Conservation (phyloP, 2,113 vertebrate species). For the Lipophrys pholis region DNA sequence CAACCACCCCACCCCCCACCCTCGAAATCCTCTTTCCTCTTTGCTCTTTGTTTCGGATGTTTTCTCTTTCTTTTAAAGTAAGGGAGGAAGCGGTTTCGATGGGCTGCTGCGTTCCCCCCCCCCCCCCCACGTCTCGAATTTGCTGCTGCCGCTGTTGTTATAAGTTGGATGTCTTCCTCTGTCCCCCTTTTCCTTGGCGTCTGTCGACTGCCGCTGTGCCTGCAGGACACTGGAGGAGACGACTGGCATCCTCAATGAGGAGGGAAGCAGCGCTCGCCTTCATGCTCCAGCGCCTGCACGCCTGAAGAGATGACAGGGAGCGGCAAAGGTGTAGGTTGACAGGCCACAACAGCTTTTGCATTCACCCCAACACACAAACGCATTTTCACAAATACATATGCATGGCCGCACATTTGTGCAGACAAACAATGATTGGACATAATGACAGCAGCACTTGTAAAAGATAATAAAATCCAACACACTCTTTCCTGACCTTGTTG, state of each 20-base stretch:
- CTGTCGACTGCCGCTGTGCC: constrained; percentile 63
- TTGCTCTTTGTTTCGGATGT: constrained; percentile 22
- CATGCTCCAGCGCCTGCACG: constrained; percentile 68
- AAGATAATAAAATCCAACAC: constrained; percentile 14
- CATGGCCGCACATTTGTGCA: constrained; percentile 14
- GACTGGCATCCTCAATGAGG: constrained; percentile 72
- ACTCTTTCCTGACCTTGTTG: background rate
- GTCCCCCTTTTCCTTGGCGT: constrained; percentile 46
- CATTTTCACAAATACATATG: constrained; percentile 50
- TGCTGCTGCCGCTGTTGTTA: constrained; percentile 55
- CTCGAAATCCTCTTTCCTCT: background rate
- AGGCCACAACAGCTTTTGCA: constrained; percentile 54
- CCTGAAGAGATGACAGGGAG: constrained; percentile 73
- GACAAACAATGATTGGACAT: constrained; percentile 9
- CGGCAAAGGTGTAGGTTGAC: constrained; percentile 74
- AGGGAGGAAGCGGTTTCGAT: constrained; percentile 54
- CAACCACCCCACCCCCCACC: background rate
- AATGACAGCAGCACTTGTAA: constrained; percentile 18
- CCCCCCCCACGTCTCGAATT: constrained; percentile 38
- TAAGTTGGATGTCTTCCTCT: constrained; percentile 59
- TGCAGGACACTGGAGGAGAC: constrained; percentile 68
- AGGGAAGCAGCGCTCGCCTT: constrained; percentile 54
- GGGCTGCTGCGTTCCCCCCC: constrained; percentile 15
- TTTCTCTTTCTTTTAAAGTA: constrained; percentile 44
- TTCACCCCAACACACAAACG: constrained; percentile 44